Evolutionary conservation across 2,888 invertebrate species (phyloP).

Genomic region (Penaeus monodon): DNA sequence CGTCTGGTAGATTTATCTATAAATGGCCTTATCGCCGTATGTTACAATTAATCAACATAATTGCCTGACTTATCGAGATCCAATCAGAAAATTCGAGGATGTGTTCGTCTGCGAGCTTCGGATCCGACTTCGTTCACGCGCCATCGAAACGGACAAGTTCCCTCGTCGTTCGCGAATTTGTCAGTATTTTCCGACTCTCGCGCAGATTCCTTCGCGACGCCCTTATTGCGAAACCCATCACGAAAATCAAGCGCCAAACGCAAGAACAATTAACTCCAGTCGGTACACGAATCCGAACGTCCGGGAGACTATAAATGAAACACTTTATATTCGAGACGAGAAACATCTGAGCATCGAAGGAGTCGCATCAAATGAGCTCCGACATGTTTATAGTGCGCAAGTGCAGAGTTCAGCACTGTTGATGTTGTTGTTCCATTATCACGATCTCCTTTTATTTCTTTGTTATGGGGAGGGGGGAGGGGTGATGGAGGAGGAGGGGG

Average conservation of each 20-base stretch:
- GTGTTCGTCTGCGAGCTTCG: slow-evolving; percentile 34
- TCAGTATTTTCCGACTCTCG: no score
- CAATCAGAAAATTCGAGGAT: slow-evolving; percentile 30
- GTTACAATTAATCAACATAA: slow-evolving; percentile 56
- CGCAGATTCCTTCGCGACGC: no score
- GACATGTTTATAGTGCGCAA: slow-evolving; percentile 51
- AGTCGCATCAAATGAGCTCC: slow-evolving; percentile 50
- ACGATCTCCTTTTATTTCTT: not conserved
- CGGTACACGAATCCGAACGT: no score
- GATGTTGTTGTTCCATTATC: slow-evolving; percentile 52
- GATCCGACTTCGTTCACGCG: not conserved
- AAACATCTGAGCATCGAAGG: slow-evolving; percentile 40
- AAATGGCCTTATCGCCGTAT: slow-evolving; percentile 33
- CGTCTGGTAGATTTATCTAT: slow-evolving; percentile 37
- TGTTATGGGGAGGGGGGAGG: not conserved
- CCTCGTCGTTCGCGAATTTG: no score
- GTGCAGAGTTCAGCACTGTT: slow-evolving; percentile 51
- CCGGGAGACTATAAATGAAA: slow-evolving; percentile 31
- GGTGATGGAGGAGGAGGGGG: not conserved
- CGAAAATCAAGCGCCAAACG: no score
- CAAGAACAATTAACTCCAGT: no score
- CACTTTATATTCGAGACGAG: slow-evolving; percentile 52
- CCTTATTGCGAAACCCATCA: no score
- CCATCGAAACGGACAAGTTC: no score
- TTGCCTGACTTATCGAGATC: slow-evolving; percentile 46